Base-by-base conservation (phyloP, 2,797 vertebrate genomes). In the Acipenser ruthenus region DNA sequence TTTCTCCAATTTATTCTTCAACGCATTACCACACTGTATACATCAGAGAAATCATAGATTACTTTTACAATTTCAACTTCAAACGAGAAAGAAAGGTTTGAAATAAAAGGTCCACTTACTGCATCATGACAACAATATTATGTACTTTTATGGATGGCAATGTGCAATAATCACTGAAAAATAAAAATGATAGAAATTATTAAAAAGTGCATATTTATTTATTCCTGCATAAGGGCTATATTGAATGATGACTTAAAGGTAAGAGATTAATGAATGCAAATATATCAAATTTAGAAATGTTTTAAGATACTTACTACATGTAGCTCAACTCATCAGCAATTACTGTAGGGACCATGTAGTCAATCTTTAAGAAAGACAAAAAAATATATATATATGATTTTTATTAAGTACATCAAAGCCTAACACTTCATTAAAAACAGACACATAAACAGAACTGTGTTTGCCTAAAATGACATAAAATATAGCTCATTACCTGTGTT, bases 71-170 rank as follows among this genome's bases (percentile, higher is more conserved):
- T 37, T 37, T 37, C 23, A 37, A 37, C 23, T 37, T 37, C 23
- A 37, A 37, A 37, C 23, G 2, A 37, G 2, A 37, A 37, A 37
- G 23, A 37, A 37, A 37, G 23, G 23, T 37, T 3, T 37, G 23
- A 37, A 37, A 37, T 6, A 55, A 49, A 67, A 61, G 2, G 23
- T 60, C 74, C 88, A 98, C 96, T 98, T 86, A 99, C 96, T 98
- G 96, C 94, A 98, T 97, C 93, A 95, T 95, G 78, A 99, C 90
- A 71, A 98, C 96, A 68, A 99, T 98, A 80, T 97, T 99, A 84
- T 98, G 96, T 12, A 99, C 96, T 86, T 95, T 97, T 74, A 98
- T 98, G 71, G 89, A 88, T 12, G 74, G 12, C 82, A 99, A 72
- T 50, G 94, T 99, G 79, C 96, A 99, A 86, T 95, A 99, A 77